Percentiles rank a stretch among this genome's conserved stretches.
These are phyloP conservation scores for Cettia cetti DNA, from an alignment of 2,113 vertebrate species.

Conservation along the genomic window DNA sequence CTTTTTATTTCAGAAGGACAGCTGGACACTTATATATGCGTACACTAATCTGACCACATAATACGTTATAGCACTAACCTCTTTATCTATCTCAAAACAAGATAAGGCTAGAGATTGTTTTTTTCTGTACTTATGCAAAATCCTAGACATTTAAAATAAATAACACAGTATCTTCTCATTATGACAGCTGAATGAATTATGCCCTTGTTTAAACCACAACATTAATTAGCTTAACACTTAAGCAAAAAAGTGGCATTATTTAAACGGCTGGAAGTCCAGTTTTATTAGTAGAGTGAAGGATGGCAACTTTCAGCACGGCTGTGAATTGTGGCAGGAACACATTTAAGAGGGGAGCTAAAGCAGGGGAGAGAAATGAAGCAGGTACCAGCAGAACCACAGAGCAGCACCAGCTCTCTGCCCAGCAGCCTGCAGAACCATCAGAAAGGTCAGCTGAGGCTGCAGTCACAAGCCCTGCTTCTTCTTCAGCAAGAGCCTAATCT, in stretches of 20 bases:
- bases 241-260: not conserved
- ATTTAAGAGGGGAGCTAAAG: not conserved
- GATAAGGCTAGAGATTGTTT: not conserved
- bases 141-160: not conserved
- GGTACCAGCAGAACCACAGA: not conserved
- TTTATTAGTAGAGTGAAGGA: not conserved
- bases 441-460: not conserved
- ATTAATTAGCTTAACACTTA: not conserved
- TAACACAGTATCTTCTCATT: not conserved
- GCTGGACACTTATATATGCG: not conserved
- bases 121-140: not conserved
- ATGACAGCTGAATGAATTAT: not conserved
- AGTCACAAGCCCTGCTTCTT: not conserved
- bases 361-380: not conserved
- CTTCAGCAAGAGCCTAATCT: not conserved
- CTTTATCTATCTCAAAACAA: not conserved
- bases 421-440: not conserved
- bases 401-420: not conserved
- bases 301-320: not conserved
- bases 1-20: not conserved
- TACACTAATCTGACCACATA: not conserved
- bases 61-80: not conserved
- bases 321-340: not conserved
- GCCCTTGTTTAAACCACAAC: not conserved
- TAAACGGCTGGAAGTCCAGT: not conserved